These are phyloP conservation scores for Drosophila merina DNA, from an alignment of 2,888 invertebrate genomes.

Conservation along the genomic window DNA sequence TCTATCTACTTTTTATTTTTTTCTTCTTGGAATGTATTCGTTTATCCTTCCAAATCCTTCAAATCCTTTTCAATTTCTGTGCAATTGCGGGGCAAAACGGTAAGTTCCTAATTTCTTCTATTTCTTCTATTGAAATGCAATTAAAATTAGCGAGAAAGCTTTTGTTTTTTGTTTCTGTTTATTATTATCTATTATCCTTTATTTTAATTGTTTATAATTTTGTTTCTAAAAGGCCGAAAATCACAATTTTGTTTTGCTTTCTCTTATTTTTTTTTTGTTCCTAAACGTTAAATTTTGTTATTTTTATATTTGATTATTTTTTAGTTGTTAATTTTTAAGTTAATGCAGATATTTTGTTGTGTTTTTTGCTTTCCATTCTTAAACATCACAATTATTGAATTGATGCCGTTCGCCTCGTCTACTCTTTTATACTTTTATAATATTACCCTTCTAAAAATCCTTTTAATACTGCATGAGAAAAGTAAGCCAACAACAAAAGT, in stretches of 20 bases:
- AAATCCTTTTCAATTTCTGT: constrained; percentile 5
- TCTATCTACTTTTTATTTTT: constrained; percentile 8
- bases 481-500: constrained; percentile 75
- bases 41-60: constrained; percentile 15
- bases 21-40: constrained; percentile 43
- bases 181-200: constrained; percentile 41
- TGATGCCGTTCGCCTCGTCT: constrained; percentile 61
- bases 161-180: constrained; percentile 16
- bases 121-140: constrained; percentile 48
- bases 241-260: constrained; percentile 82
- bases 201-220: constrained; percentile 67
- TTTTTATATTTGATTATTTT: constrained; percentile 54
- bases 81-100: constrained; percentile 15
- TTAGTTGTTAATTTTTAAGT: constrained; percentile 12
- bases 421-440: constrained; percentile 9
- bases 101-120: constrained; percentile 6
- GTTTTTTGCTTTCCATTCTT: constrained; percentile 12
- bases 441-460: constrained; percentile 29
- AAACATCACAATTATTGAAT: constrained; percentile 80
- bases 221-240: constrained; percentile 82
- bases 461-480: constrained; percentile 73
- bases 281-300: constrained; percentile 76
- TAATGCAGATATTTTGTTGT: constrained; percentile 47
- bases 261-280: constrained; percentile 76
- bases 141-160: constrained; percentile 53